Conservation (phyloP, 1,140 invertebrate genomes). For the Frieseomelitta varia region DNA sequence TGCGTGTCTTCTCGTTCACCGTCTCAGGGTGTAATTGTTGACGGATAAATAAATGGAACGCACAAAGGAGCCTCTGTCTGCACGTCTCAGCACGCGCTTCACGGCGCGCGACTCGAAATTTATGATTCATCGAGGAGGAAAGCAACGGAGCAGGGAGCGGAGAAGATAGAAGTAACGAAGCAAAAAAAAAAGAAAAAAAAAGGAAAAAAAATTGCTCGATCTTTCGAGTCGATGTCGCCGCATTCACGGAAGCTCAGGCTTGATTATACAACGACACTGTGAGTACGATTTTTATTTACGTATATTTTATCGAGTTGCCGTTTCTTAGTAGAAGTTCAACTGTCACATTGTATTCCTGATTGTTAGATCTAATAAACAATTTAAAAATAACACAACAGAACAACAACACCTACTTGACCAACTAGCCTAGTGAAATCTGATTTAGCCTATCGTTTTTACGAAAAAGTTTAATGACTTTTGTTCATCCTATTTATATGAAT, state of each 20-base stretch:
- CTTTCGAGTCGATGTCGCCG: not conserved
- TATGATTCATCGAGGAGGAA: constrained; percentile 24
- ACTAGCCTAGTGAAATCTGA: no score
- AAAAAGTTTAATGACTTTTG: no score
- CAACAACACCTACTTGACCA: no score
- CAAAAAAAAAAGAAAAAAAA: not conserved
- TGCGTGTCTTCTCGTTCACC: constrained; percentile 61
- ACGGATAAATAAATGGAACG: constrained; percentile 80
- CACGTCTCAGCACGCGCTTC: constrained; percentile 69
- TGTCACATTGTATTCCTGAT: no score
- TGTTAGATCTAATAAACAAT: no score
- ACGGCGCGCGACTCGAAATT: constrained; percentile 69
- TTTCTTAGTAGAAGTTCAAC: no score
- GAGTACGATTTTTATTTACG: not conserved
- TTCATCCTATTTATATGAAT: no score
- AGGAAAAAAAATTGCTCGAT: not conserved
- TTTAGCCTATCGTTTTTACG: no score
- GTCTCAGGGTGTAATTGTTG: constrained; percentile 76
- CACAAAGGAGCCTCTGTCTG: constrained; percentile 76
- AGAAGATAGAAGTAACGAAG: not conserved
- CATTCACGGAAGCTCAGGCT: not conserved
- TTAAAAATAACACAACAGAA: no score
- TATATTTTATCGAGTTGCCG: no score
- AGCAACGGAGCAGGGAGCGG: not conserved
- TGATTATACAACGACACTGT: not conserved